A percentile compares a stretch with the other conserved stretches of the same genome.
phyloP scores from a whole-genome alignment of 2,113 vertebrate species.

The Catharus fuscescens region DNA sequence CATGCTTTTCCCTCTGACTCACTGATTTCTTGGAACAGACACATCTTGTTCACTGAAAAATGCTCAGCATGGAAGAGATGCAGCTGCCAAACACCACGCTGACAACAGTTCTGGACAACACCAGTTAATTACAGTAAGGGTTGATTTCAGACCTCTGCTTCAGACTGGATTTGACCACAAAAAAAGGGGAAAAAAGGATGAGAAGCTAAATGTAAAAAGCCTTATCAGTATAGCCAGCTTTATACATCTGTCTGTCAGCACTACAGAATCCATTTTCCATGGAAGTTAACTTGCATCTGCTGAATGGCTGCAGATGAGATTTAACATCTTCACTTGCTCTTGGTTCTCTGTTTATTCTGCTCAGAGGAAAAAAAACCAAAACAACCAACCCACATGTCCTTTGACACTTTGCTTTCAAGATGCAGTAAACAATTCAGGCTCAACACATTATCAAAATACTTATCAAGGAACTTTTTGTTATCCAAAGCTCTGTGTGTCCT shows the following conservation, averaged over 20 bases:
- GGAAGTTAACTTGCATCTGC: neutral
- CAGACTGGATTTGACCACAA: neutral
- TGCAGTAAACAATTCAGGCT: neutral
- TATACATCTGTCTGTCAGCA: neutral
- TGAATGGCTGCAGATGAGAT: neutral
- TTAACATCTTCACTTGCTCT: neutral
- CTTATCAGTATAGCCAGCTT: neutral
- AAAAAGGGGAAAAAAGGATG: neutral
- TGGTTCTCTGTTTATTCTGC: neutral
- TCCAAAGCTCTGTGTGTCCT: neutral
- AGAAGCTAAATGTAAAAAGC: neutral
- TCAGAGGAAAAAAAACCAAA: neutral
- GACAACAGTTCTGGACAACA: neutral
- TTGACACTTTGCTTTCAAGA: neutral
- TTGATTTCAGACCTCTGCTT: neutral
- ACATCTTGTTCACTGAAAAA: neutral
- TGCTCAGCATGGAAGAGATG: neutral
- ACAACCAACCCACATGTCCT: accelerated
- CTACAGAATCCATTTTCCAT: neutral
- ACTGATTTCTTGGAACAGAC: neutral
- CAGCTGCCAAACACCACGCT: neutral
- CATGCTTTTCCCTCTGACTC: neutral
- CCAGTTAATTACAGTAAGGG: neutral
- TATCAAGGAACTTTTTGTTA: neutral
- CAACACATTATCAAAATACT: neutral